phyloP scores from a whole-genome alignment of 2,113 vertebrate genomes.

The Phoenicopterus ruber region DNA sequence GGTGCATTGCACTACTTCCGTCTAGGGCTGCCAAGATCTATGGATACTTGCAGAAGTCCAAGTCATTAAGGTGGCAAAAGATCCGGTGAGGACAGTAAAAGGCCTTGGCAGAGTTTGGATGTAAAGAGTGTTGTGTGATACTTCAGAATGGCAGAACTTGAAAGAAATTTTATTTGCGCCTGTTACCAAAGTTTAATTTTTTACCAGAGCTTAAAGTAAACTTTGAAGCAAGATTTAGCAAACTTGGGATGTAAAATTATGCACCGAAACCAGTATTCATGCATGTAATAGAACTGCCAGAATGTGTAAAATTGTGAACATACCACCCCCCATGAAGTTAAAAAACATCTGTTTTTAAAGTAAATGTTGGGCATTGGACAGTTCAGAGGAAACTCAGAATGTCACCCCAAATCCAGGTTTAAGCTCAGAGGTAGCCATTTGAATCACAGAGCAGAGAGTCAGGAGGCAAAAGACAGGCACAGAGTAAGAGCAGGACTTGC shows the following conservation, averaged over 20 bases:
- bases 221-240: neutral
- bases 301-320: neutral
- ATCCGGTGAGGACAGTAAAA: neutral
- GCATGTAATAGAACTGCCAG: neutral
- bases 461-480: neutral
- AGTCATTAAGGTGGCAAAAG: neutral
- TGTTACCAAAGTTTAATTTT: neutral
- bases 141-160: neutral
- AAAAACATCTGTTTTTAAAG: neutral
- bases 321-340: neutral
- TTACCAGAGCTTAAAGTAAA: neutral
- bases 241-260: neutral
- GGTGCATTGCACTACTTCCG: neutral
- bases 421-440: neutral
- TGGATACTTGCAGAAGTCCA: neutral
- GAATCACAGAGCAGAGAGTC: neutral
- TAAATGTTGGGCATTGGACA: neutral
- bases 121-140: neutral
- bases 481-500: neutral
- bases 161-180: neutral
- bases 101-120: neutral
- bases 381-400: neutral
- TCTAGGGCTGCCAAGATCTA: neutral
- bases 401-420: neutral
- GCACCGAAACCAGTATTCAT: neutral